phyloP scores from a whole-genome alignment of 1,140 invertebrate species.

The Drosophila nebulosa region DNA sequence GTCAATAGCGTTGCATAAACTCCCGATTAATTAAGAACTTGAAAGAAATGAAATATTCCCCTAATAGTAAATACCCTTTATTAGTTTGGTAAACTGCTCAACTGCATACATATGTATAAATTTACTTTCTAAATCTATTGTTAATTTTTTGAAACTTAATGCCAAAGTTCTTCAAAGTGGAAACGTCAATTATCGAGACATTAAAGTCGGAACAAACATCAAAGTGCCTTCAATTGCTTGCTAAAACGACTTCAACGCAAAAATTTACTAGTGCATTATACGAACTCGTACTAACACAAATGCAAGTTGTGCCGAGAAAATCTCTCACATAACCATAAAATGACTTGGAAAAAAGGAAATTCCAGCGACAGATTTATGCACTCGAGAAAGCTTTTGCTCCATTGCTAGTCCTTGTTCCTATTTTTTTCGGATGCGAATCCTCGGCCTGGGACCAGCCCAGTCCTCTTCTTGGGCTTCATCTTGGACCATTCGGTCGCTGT shows the following conservation, averaged over 20 bases:
- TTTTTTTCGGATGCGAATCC: conserved; percentile 7
- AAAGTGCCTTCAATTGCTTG: conserved; percentile 59
- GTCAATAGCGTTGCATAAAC: conserved; percentile 63
- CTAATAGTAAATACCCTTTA: neutral
- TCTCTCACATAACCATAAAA: conserved; percentile 81
- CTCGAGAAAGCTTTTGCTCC: conserved; percentile 69
- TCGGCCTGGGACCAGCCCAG: neutral
- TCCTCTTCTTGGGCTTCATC: conserved; percentile 9
- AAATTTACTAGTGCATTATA: conserved; percentile 68
- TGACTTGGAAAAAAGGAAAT: conserved; percentile 69
- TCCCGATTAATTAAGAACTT: conserved; percentile 46
- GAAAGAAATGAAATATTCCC: too few species aligned
- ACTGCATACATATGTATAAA: too few species aligned
- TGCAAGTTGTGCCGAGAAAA: conserved; percentile 65
- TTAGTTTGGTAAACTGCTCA: neutral
- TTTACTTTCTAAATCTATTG: neutral
- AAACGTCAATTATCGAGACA: conserved; percentile 57
- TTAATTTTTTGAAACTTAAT: neutral
- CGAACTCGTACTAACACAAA: conserved; percentile 31
- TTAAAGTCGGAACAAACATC: conserved; percentile 62
- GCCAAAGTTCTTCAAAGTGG: too few species aligned
- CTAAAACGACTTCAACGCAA: conserved; percentile 43
- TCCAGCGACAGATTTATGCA: conserved; percentile 73
- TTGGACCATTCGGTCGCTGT: conserved; percentile 56
- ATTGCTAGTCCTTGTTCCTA: conserved; percentile 26